Base-by-base conservation (phyloP, 1,140 invertebrate species). In the Zaprionus tsacasi region DNA sequence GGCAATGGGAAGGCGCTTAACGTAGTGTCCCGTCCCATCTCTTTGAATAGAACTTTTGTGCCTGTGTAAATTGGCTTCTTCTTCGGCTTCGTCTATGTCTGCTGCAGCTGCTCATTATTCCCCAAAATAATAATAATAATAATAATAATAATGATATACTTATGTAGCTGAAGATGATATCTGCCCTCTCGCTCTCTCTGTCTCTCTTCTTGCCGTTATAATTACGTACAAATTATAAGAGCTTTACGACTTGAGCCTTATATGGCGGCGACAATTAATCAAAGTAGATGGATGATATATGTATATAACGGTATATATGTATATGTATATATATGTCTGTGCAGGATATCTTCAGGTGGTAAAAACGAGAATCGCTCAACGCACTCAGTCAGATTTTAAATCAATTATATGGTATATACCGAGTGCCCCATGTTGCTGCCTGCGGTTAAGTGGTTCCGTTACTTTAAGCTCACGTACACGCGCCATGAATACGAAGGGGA, bases 51-150 rank as follows among this genome's bases (percentile, higher is more conserved):
- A 68, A 68, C 40, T 68, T 68, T 68, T 58, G 65, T 68, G 55
- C 33, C 48, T 58, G 65, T 58, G 65, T 68, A 68, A 68, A 68
- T 68, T 68, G 55, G 65, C 65, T 58, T 68, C 65, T 68, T n/a
- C n/a, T n/a, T n/a, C n/a, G n/a, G n/a, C n/a, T n/a, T 50, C 45
- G 21, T 21, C 21, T 6, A 10, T n/a, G n/a, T 45, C n/a, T n/a
- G 13, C 38, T n/a, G 5, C 13, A 4, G 38, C 38, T 45, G 65
- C 65, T 68, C 65, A 68, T 68, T 57, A 68, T 45, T 43, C 55
- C 30, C 30, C 27, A 30, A 6, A 33, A 68, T 35, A 30, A 67
- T 13, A 33, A 68, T 45, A 67, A 58, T 58, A 58, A 25, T 58
- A 40, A 17, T 50, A 58, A 21, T 21, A 21, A n/a, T n/a, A n/a